Conservation (phyloP, 2,888 invertebrate genomes). For the Lagria hirta region DNA sequence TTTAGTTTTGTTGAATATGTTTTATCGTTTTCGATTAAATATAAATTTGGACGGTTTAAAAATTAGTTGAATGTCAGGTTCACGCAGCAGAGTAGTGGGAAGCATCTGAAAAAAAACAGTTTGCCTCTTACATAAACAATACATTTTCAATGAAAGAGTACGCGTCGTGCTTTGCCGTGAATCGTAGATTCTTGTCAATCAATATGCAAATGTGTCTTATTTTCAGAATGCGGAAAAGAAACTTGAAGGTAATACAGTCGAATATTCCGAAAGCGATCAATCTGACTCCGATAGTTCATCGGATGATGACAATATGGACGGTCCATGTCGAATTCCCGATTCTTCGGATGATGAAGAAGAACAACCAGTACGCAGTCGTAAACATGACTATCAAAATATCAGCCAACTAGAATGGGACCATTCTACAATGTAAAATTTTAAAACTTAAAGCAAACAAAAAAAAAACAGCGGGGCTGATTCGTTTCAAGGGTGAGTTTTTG, state of each 20-base stretch:
- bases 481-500: conserved; percentile 5
- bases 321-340: conserved; percentile 58
- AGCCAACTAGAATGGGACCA: conserved; percentile 79
- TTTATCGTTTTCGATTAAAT: neutral
- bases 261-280: conserved; percentile 49
- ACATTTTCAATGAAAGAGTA: no score
- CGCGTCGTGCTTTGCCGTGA: no score
- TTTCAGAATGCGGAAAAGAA: conserved; percentile 50
- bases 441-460: conserved; percentile 3
- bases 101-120: no score
- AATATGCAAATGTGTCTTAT: no score
- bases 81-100: no score
- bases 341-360: conserved; percentile 61
- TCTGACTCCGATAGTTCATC: conserved; percentile 52
- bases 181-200: no score
- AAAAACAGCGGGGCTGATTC: conserved; percentile 9
- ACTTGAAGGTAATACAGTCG: conserved; percentile 43
- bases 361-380: conserved; percentile 50
- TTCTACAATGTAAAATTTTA: conserved; percentile 67
- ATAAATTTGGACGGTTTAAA: neutral
- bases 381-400: conserved; percentile 68
- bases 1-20: no score
- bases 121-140: no score
- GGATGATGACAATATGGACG: conserved; percentile 49
- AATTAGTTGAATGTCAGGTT: neutral